Evolutionary conservation across 1,140 invertebrate genomes (phyloP).

Genomic region (Neodiprion virginianus): DNA sequence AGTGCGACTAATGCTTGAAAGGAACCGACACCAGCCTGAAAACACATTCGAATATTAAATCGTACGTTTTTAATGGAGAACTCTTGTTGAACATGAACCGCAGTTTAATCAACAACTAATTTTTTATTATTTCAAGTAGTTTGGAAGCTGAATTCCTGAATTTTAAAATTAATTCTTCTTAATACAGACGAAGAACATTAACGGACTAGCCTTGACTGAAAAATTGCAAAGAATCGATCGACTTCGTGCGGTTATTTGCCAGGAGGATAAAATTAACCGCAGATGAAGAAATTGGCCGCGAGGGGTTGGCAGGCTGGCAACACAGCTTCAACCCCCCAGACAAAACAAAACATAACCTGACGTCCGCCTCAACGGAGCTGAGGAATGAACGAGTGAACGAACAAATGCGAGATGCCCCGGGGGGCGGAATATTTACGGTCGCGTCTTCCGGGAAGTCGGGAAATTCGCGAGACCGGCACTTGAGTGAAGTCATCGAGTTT

Average conservation of each 20-base stretch:
- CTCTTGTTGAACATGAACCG: slow-evolving; percentile 17
- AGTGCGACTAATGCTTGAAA: slow-evolving; percentile 73
- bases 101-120: slow-evolving; percentile 6
- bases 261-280: too few relatives aligned
- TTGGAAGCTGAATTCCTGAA: too few relatives aligned
- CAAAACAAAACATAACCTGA: slow-evolving; percentile 8
- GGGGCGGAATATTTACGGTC: slow-evolving; percentile 40
- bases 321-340: background rate
- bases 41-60: background rate
- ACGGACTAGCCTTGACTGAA: too few relatives aligned
- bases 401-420: background rate
- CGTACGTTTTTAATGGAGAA: background rate
- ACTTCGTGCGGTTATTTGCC: too few relatives aligned
- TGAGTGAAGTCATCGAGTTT: slow-evolving; percentile 40
- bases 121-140: slow-evolving; percentile 13
- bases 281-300: too few relatives aligned
- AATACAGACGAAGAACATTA: too few relatives aligned
- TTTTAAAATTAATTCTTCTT: too few relatives aligned
- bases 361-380: background rate
- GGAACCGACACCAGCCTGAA: slow-evolving; percentile 75
- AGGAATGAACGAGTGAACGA: background rate
- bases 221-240: too few relatives aligned
- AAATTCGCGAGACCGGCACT: slow-evolving; percentile 34
- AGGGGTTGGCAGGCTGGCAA: slow-evolving; percentile 16
- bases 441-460: slow-evolving; percentile 43